A percentile compares a stretch with the other conserved stretches of the same genome.
phyloP scores from a whole-genome alignment of 2,888 invertebrate species.

The Argynnis bischoffii region DNA sequence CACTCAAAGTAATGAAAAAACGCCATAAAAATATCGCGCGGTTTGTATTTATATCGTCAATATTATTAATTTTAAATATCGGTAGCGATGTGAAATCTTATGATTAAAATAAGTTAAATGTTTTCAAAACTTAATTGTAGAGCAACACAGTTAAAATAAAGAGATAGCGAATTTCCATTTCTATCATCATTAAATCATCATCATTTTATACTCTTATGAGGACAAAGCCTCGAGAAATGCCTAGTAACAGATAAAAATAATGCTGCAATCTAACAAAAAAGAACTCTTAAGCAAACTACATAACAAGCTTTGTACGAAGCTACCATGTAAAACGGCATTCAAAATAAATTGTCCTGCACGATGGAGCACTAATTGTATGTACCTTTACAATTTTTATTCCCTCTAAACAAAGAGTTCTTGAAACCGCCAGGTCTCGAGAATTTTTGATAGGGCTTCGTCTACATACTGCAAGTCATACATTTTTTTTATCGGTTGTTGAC shows the following conservation, averaged over 20 bases:
- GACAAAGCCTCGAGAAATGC: background rate
- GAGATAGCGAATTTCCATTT: background rate
- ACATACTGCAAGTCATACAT: conserved; percentile 29
- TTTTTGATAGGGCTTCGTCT: conserved; percentile 9
- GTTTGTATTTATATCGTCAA: background rate
- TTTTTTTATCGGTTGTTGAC: conserved; percentile 28
- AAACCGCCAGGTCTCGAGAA: conserved; percentile 18
- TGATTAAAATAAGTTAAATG: too few species aligned
- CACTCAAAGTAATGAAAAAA: conserved; percentile 4
- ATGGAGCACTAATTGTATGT: conserved; percentile 12
- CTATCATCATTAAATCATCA: background rate
- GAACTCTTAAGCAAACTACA: background rate
- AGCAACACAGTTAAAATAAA: background rate
- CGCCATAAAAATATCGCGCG: conserved; percentile 1
- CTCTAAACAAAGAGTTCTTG: conserved; percentile 10
- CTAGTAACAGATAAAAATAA: conserved; percentile 6
- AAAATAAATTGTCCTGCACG: conserved; percentile 11
- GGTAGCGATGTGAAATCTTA: too few species aligned
- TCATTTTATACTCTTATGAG: conserved; percentile 6
- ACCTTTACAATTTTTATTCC: conserved; percentile 13
- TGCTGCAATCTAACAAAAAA: background rate
- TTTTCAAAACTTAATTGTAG: too few species aligned
- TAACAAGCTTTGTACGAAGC: background rate
- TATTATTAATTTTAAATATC: background rate
- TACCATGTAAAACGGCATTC: conserved; percentile 10